Base-by-base conservation (phyloP, 2,113 vertebrate species). In the Lutjanus erythropterus region DNA sequence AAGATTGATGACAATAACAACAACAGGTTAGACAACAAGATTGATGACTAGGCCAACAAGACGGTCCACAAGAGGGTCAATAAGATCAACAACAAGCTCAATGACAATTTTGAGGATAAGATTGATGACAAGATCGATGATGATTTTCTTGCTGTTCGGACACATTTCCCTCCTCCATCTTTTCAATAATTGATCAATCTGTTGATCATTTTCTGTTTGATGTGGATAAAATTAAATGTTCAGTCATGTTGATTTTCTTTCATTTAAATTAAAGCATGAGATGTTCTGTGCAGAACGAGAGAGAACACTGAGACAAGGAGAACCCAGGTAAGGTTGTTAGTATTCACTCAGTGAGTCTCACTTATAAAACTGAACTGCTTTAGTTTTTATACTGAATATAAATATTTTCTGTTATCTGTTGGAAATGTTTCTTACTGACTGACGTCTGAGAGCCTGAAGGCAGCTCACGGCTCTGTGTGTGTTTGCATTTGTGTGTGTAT, bases 361-460 rank as follows among this genome's bases (percentile, higher is more conserved):
- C 74, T 42, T 53, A 29, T 60, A 53, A 65, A n/a, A n/a, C n/a
- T n/a, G n/a, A n/a, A 49, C 59, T 41, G 12, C 59, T 73, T 55
- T 15, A 78, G 52, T 29, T 55, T 78, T 47, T 68, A 61, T 16
- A 59, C 41, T n/a, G 60, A 77, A 85, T 77, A 73, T 49, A 78
- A 73, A 81, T 71, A 62, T 78, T 75, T 25, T 70, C 56, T 67
- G 25, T 74, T 69, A 69, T 78, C 62, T 78, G 74, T 16, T 65
- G 66, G 65, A 53, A 78, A 74, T 49, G 78, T 71, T 82, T 61
- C 53, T 52, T 56, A 66, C 49, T 60, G 53, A 83, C 53, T 60
- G 53, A 83, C 53, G 50, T 14, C 31, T 80, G 41, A 47, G 31
- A 66, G 75, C 86, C 83, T 60, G 37, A 71, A 80, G 79, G 79